Evolutionary conservation across 1,140 invertebrate species (phyloP), one percentile per base, ranked within the genome.

Genomic region (Leptestheria dahalacensis): DNA sequence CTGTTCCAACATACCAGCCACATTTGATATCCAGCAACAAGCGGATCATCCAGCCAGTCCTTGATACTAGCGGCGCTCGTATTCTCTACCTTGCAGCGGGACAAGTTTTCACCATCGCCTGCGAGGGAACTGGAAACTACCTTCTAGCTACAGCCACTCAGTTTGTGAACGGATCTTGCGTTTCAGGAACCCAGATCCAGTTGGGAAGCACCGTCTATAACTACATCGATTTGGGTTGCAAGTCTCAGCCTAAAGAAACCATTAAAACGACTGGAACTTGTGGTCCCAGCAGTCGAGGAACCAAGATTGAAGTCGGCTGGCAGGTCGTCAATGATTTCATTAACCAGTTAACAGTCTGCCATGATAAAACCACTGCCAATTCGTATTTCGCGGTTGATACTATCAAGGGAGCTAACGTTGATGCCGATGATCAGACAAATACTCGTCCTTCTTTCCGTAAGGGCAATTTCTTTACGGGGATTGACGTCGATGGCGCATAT

Each of bases 381-480:
- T 55, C 26, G 11, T 55, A 26, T 9, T 55, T 28, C 6, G 21
- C 53, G 15, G n/a, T n/a, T n/a, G 25, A 55, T 21, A 33, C 1
- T 20, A 29, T 55, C n/a, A 29, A 21, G 3, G 53, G 53, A 2
- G 26, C 26, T 3, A 29, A 24, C 12, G 24, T 55, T 1, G 54
- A 61, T 15, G 41, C 54, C 12, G 54, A 60, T 24, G 51, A 57
- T 28, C 21, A 55, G 33, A 2, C 26, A 3, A 26, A 55, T 20
- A 25, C 46, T 18, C 28, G 68, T 29, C 64, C 64, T 0, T 47
- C 23, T 1, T 70, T 69, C 51, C 48, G 61, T 24, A 55, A 66
- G 54, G 67, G 62, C 21, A 60, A 54, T 1, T 68, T 68, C 51
- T 70, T 64, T 46, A 60, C 61, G 3, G 64, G 62, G 1, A 61